Conservation (phyloP, 2,113 vertebrate genomes). For the Myocastor coypus region DNA sequence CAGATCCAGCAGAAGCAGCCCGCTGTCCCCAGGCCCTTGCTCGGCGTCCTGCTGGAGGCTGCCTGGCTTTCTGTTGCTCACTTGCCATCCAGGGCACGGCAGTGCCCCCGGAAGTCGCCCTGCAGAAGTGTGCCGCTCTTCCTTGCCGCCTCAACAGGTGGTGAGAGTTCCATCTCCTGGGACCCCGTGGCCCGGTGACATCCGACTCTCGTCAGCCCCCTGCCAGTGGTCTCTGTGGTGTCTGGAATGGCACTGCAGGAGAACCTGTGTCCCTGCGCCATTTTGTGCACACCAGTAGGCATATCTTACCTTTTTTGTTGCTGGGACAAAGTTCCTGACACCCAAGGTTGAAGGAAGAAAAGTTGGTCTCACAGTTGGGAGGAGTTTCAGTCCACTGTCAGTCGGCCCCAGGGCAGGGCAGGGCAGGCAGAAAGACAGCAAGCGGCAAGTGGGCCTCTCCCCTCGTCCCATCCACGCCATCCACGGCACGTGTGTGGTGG, state of each 20-base stretch:
- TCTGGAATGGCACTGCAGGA: not conserved
- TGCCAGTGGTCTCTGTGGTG: not conserved
- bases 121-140: not conserved
- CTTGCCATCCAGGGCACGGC: rapidly evolving
- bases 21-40: rapidly evolving
- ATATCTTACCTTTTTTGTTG: not conserved
- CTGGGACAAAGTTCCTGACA: not conserved
- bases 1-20: not conserved
- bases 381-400: not conserved
- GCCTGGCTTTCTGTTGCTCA: not conserved
- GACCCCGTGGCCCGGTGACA: rapidly evolving
- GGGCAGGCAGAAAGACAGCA: not conserved
- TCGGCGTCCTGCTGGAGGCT: no score
- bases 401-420: not conserved
- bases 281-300: not conserved
- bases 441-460: not conserved
- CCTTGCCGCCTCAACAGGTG: rapidly evolving
- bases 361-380: not conserved
- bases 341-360: not conserved
- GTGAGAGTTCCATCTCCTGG: not conserved
- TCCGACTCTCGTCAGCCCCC: no score
- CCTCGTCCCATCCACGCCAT: not conserved
- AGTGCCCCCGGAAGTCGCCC: rapidly evolving
- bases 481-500: not conserved
- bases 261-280: rapidly evolving